Conservation (phyloP, 2,888 invertebrate genomes). For the Cyclophora punctaria region DNA sequence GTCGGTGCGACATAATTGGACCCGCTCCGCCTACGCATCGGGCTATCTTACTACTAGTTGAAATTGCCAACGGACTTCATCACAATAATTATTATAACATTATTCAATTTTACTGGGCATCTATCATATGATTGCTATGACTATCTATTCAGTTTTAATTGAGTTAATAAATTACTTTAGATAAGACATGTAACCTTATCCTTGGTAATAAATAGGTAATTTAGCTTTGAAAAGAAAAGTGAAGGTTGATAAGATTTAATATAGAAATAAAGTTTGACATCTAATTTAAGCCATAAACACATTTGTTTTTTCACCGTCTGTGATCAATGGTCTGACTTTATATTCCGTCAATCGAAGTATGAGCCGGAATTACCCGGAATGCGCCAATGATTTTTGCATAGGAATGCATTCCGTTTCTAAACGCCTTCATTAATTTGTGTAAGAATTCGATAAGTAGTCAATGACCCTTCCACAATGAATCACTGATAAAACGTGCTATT, state of each 20-base stretch:
- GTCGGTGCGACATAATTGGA: constrained; percentile 58
- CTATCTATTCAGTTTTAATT: too few relatives aligned
- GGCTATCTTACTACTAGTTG: constrained; percentile 9
- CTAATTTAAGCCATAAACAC: too few relatives aligned
- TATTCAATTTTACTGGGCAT: background rate
- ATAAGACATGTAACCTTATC: too few relatives aligned
- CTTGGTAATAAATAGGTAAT: too few relatives aligned
- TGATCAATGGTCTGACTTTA: too few relatives aligned
- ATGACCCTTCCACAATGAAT: constrained; percentile 18
- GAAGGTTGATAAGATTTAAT: too few relatives aligned
- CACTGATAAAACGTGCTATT: constrained; percentile 24
- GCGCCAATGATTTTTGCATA: constrained; percentile 4
- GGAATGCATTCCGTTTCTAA: constrained; percentile 6
- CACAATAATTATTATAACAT: background rate
- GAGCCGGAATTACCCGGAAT: background rate
- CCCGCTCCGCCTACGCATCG: constrained; percentile 50
- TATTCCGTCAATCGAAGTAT: too few relatives aligned
- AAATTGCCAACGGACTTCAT: background rate
- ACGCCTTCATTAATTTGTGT: constrained; percentile 13
- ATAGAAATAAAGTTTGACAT: too few relatives aligned
- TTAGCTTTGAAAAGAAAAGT: too few relatives aligned
- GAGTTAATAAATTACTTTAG: too few relatives aligned
- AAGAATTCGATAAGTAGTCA: constrained; percentile 29
- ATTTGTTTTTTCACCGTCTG: too few relatives aligned
- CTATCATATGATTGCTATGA: background rate